phyloP scores from a whole-genome alignment of 2,888 invertebrate species.

The Acanthococcus lagerstroemiae region DNA sequence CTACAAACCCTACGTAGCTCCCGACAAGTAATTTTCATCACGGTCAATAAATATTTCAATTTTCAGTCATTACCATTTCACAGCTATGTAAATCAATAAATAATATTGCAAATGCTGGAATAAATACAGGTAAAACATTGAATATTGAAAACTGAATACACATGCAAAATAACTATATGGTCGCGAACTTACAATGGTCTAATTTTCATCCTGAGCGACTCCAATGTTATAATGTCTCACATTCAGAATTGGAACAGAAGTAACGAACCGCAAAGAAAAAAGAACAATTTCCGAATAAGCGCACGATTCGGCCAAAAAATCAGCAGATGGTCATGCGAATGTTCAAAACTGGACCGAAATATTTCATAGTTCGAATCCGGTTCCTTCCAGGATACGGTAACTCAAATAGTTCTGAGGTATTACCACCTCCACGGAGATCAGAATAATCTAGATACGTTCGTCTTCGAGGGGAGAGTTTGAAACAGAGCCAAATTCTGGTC shows the following conservation, averaged over 20 bases:
- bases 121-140: neutral
- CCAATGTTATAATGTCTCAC: conserved; percentile 9
- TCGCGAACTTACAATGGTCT: conserved; percentile 17
- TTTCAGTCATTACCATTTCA: neutral
- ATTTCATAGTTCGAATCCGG: too few relatives aligned
- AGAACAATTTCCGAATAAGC: too few relatives aligned
- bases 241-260: conserved; percentile 10
- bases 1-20: neutral
- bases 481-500: too few relatives aligned
- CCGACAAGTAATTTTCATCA: neutral
- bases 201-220: conserved; percentile 13
- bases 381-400: too few relatives aligned
- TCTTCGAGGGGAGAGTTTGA: too few relatives aligned
- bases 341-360: too few relatives aligned
- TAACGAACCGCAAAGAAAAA: too few relatives aligned
- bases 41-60: neutral
- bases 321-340: too few relatives aligned
- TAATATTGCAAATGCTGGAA: neutral
- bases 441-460: too few relatives aligned
- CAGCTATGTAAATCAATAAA: neutral
- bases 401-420: too few relatives aligned
- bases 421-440: too few relatives aligned
- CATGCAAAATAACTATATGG: conserved; percentile 15
- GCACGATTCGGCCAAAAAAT: too few relatives aligned
- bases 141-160: conserved; percentile 3